Conservation (phyloP, 2,888 invertebrate species). For the Brachycybe producta region DNA sequence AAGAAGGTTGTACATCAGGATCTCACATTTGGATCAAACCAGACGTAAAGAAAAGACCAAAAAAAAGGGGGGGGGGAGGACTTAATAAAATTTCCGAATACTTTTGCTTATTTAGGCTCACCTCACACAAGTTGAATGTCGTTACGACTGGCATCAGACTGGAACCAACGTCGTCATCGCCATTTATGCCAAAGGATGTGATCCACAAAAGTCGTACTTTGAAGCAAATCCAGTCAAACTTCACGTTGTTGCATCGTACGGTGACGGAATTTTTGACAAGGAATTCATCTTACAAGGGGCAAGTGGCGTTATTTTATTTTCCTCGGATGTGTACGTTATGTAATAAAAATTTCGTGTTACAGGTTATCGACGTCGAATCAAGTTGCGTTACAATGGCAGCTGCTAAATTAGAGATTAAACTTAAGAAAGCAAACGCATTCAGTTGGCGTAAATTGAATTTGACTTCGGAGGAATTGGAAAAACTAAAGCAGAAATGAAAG, state of each 20-base stretch:
- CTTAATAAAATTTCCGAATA: no score
- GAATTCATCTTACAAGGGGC: conserved; percentile 74
- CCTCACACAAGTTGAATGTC: conserved; percentile 43
- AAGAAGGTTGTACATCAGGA: conserved; percentile 76
- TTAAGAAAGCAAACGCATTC: conserved; percentile 72
- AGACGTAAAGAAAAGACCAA: conserved; percentile 42
- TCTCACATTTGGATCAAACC: conserved; percentile 69
- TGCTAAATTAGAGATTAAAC: conserved; percentile 82
- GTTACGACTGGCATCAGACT: conserved; percentile 95
- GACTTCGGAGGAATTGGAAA: no score
- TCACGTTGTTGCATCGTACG: conserved; percentile 59
- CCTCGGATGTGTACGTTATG: background rate
- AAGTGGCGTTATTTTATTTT: conserved; percentile 31
- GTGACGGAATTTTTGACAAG: conserved; percentile 61
- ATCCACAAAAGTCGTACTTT: conserved; percentile 58
- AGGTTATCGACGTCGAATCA: conserved; percentile 62
- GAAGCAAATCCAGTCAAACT: conserved; percentile 73
- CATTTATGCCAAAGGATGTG: conserved; percentile 80
- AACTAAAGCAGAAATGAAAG: no score
- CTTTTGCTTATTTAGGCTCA: no score
- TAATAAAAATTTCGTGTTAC: conserved; percentile 22
- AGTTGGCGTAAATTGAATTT: conserved; percentile 67
- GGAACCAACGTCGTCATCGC: conserved; percentile 67
- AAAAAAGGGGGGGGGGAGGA: background rate
- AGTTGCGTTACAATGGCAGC: conserved; percentile 66